phyloP scores from a whole-genome alignment of 2,113 vertebrate genomes.

The Strigops habroptila region DNA sequence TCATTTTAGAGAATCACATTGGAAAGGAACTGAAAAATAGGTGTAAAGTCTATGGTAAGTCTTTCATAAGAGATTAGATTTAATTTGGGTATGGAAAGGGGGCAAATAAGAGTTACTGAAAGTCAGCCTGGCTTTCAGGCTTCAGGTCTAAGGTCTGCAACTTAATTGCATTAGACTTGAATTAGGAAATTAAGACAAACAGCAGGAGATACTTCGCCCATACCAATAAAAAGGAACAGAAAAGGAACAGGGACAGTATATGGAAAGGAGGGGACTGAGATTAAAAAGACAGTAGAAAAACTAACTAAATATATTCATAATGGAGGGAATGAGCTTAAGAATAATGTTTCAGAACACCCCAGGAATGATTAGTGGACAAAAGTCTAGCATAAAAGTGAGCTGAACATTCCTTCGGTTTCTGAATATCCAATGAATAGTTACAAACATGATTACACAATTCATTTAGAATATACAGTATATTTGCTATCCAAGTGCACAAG shows the following conservation, averaged over 20 bases:
- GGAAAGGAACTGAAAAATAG: neutral
- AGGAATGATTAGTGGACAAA: neutral
- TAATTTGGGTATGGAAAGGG: conserved; percentile 29
- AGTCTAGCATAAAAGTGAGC: neutral
- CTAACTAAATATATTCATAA: neutral
- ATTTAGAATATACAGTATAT: neutral
- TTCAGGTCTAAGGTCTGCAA: conserved; percentile 22
- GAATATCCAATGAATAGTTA: neutral
- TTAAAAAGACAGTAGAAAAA: neutral
- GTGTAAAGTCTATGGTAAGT: neutral
- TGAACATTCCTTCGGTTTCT: neutral
- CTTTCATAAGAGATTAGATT: neutral
- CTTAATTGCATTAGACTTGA: conserved; percentile 6
- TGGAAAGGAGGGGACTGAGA: neutral
- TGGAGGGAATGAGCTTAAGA: neutral
- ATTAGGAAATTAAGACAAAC: conserved; percentile 35
- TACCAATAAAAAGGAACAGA: neutral
- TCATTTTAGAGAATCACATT: neutral
- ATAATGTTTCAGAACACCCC: neutral
- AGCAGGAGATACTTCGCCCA: neutral
- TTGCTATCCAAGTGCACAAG: neutral
- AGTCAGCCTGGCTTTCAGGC: neutral
- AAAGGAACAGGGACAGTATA: neutral
- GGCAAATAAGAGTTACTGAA: neutral
- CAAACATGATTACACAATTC: neutral